phyloP scores from a whole-genome alignment of 2,113 vertebrate species.

The Uria lomvia region DNA sequence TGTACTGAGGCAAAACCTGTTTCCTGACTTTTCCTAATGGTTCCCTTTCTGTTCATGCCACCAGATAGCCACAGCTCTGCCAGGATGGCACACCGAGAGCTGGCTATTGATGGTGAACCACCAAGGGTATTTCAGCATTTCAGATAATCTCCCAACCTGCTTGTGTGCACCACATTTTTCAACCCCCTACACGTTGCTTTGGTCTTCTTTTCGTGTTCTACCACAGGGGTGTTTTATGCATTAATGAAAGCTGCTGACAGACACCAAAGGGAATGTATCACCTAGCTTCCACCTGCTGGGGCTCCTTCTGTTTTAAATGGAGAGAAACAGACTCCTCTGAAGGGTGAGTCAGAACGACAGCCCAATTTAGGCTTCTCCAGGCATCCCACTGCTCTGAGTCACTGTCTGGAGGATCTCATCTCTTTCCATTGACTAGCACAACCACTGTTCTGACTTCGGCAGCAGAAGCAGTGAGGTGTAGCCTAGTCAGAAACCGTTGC shows the following conservation, averaged over 20 bases:
- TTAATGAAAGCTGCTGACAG: not conserved
- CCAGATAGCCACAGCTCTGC: not conserved
- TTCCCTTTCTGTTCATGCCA: not conserved
- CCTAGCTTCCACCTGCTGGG: not conserved
- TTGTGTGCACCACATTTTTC: not conserved
- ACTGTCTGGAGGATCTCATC: not conserved
- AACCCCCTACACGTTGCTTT: not conserved
- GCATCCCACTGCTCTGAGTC: not conserved
- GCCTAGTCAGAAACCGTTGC: not conserved
- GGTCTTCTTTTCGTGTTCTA: not conserved
- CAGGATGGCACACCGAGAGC: not conserved
- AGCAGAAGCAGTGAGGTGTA: not conserved
- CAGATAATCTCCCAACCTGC: not conserved
- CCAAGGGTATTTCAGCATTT: not conserved
- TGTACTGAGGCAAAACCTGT: not conserved
- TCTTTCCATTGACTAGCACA: not conserved
- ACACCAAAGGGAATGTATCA: not conserved
- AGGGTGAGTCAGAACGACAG: not conserved
- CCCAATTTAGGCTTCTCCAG: not conserved
- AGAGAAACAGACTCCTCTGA: not conserved
- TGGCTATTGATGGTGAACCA: not conserved
- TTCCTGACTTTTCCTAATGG: not conserved
- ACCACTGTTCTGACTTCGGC: not conserved
- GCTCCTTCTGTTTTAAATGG: not conserved
- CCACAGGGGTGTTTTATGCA: not conserved